A percentile compares a stretch with the other conserved stretches of the same genome.
Evolutionary conservation across 2,113 vertebrate species (phyloP).

Genomic region (Pitta sordida): DNA sequence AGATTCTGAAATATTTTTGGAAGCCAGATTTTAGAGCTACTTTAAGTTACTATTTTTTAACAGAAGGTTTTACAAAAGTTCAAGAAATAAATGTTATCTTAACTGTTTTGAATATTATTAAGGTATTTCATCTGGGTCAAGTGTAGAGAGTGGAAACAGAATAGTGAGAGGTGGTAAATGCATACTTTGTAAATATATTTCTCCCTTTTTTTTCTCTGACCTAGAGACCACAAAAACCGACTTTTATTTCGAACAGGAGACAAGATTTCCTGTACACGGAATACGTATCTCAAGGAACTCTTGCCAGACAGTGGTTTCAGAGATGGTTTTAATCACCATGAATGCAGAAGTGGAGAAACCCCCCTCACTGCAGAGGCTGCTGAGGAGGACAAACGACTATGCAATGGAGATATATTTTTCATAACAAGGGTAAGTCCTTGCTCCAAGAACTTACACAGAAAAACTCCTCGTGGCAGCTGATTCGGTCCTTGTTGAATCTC

Average conservation of each 20-base stretch:
- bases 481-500: background rate
- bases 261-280: constrained; percentile 83
- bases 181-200: background rate
- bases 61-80: background rate
- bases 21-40: background rate
- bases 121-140: background rate
- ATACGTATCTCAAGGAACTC: constrained; percentile 71
- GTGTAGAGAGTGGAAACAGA: background rate
- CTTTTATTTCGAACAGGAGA: constrained; percentile 68
- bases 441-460: background rate
- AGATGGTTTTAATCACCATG: background rate
- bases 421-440: constrained; percentile 69
- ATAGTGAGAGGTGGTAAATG: background rate
- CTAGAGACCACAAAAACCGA: constrained; percentile 65
- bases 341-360: background rate
- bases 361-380: background rate
- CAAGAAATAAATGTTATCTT: background rate
- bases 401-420: constrained; percentile 87
- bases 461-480: background rate
- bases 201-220: background rate
- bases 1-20: background rate
- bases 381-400: constrained; percentile 68
- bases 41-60: background rate
- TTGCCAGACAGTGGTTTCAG: fast-evolving
- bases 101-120: background rate